Evolutionary conservation across 2,113 vertebrate genomes (phyloP).

Genomic region (Neopipo cinnamomea): DNA sequence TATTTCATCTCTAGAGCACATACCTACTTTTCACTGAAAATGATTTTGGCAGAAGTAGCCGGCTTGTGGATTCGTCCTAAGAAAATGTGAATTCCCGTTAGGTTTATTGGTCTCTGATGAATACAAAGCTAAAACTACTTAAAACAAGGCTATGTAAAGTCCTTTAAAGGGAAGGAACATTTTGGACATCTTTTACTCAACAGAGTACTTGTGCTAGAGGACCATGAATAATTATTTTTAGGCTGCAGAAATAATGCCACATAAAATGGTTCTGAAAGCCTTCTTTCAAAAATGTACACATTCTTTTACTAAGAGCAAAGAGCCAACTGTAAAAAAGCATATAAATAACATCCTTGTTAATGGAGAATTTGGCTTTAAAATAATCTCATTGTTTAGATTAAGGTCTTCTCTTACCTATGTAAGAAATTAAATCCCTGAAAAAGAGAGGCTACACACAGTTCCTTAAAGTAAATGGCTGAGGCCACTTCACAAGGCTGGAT

Average conservation of each 20-base stretch:
- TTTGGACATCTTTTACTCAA: neutral
- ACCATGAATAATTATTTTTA: neutral
- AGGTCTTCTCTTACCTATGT: neutral
- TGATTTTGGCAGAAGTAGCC: neutral
- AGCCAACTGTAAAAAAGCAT: neutral
- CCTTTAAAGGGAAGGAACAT: conserved; percentile 7
- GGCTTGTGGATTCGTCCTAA: neutral
- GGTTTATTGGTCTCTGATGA: neutral
- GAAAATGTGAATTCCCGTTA: neutral
- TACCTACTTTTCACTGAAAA: neutral
- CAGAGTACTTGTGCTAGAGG: neutral
- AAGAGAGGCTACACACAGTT: neutral
- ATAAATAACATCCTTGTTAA: neutral
- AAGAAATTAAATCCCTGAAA: neutral
- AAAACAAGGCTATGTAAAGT: neutral
- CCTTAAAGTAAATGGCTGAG: neutral
- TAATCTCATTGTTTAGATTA: neutral
- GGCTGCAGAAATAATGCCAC: neutral
- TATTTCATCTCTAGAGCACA: neutral
- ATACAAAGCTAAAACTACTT: neutral
- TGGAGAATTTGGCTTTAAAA: neutral
- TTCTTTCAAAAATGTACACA: neutral
- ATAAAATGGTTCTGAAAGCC: conserved; percentile 4
- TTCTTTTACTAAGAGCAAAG: neutral
- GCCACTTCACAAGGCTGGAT: neutral